Evolutionary conservation across 2,797 vertebrate genomes (phyloP).

Genomic region (Anguilla anguilla): DNA sequence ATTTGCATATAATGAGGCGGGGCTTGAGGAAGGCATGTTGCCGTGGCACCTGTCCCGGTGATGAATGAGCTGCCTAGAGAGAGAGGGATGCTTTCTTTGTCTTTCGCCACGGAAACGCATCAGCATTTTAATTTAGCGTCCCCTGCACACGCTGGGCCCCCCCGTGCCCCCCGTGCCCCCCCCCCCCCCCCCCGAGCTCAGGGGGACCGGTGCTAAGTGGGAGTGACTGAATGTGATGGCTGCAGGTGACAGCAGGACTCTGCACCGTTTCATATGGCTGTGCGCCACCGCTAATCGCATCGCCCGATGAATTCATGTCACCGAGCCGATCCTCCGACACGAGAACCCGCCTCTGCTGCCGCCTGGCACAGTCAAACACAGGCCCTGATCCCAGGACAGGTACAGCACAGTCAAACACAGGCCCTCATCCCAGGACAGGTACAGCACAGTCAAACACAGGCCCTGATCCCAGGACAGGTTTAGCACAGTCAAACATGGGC

Average conservation of each 20-base stretch:
- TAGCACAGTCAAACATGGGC: too few species aligned
- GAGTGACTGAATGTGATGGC: slow-evolving; percentile 89
- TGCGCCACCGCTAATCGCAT: slow-evolving; percentile 81
- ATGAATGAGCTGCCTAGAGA: slow-evolving; percentile 83
- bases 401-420: too few species aligned
- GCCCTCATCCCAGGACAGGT: too few species aligned
- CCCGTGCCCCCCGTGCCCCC: slow-evolving; percentile 71
- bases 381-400: too few species aligned
- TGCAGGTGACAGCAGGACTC: slow-evolving; percentile 82
- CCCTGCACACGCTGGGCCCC: slow-evolving; percentile 69
- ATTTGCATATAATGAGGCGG: slow-evolving; percentile 87
- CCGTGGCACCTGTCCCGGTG: slow-evolving; percentile 74
- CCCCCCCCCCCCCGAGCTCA: slow-evolving; percentile 79
- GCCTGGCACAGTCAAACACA: background rate
- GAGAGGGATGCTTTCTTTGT: slow-evolving; percentile 87
- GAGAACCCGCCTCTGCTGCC: slow-evolving; percentile 67
- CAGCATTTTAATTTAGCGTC: slow-evolving; percentile 87
- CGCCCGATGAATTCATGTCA: slow-evolving; percentile 78
- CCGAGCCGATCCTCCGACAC: slow-evolving; percentile 72
- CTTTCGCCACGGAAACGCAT: slow-evolving; percentile 79
- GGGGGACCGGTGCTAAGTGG: slow-evolving; percentile 83
- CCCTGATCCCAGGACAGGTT: too few species aligned
- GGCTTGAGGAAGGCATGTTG: slow-evolving; percentile 68
- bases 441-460: too few species aligned
- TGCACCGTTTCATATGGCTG: slow-evolving; percentile 83